Percentiles rank a stretch among this genome's conserved stretches.
phyloP scores from a whole-genome alignment of 2,888 invertebrate species.

The Ptychoptera contaminata region DNA sequence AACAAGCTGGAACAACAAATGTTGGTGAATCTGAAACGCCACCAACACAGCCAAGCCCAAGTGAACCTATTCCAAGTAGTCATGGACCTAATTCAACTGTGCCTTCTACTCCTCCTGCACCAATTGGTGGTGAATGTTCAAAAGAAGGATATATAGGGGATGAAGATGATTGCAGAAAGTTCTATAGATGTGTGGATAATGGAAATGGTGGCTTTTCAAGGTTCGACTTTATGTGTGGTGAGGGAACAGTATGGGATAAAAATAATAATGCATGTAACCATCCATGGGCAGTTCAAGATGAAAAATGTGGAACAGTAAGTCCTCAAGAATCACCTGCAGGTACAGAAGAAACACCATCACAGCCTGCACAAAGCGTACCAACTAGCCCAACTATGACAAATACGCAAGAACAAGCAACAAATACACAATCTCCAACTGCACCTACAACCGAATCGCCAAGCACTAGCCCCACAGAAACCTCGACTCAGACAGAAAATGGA shows the following conservation, averaged over 20 bases:
- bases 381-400: conserved; percentile 10
- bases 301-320: conserved; percentile 15
- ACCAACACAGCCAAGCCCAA: too few relatives aligned
- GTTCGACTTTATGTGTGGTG: conserved; percentile 45
- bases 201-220: conserved; percentile 34
- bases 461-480: conserved; percentile 2
- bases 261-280: conserved; percentile 43
- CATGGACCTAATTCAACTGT: too few relatives aligned
- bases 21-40: too few relatives aligned
- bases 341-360: conserved; percentile 8
- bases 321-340: conserved; percentile 15
- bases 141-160: conserved; percentile 45
- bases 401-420: conserved; percentile 6
- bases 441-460: conserved; percentile 1
- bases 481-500: conserved; percentile 7
- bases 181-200: conserved; percentile 40
- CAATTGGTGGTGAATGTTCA: background rate
- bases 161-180: conserved; percentile 40
- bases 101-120: background rate
- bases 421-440: background rate
- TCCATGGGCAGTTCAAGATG: conserved; percentile 23
- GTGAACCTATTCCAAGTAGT: too few relatives aligned
- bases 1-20: background rate
- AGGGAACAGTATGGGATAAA: conserved; percentile 54
- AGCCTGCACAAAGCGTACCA: conserved; percentile 9